Percentiles rank a stretch among this genome's conserved stretches.
Conservation (phyloP, 2,797 vertebrate genomes). For the Sylvilagus floridanus region DNA sequence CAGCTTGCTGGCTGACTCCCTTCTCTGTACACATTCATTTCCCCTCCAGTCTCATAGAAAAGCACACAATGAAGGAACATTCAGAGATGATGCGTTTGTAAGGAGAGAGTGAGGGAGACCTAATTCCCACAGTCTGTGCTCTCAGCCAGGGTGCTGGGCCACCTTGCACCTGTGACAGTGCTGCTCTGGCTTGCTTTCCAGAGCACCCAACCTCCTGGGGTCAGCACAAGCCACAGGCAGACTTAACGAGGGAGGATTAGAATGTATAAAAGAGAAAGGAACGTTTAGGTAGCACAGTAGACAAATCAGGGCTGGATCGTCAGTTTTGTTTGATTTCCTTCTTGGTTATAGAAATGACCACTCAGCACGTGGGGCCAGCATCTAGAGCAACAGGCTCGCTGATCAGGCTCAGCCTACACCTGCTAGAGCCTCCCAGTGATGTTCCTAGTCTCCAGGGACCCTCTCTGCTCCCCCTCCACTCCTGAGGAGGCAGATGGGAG, state of each 20-base stretch:
- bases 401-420: not conserved
- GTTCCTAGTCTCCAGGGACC: not conserved
- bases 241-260: not conserved
- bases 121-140: not conserved
- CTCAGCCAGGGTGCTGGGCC: not conserved
- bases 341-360: not conserved
- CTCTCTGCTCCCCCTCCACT: not conserved
- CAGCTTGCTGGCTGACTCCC: not conserved
- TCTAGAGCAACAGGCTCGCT: not conserved
- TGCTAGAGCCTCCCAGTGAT: not conserved
- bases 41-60: conserved; percentile 43
- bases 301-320: not conserved
- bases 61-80: conserved; percentile 38
- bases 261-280: not conserved
- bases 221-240: fast-evolving
- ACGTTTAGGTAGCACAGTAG: not conserved
- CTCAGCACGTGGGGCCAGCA: not conserved
- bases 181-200: not conserved
- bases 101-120: not conserved
- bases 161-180: not conserved
- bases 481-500: not conserved
- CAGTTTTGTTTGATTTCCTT: not conserved
- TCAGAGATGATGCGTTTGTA: conserved; percentile 15
- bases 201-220: not conserved
- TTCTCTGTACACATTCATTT: conserved; percentile 26